Percentiles rank a stretch among this genome's conserved stretches.
phyloP scores from a whole-genome alignment of 2,888 invertebrate genomes.

The Volucella inanis region DNA sequence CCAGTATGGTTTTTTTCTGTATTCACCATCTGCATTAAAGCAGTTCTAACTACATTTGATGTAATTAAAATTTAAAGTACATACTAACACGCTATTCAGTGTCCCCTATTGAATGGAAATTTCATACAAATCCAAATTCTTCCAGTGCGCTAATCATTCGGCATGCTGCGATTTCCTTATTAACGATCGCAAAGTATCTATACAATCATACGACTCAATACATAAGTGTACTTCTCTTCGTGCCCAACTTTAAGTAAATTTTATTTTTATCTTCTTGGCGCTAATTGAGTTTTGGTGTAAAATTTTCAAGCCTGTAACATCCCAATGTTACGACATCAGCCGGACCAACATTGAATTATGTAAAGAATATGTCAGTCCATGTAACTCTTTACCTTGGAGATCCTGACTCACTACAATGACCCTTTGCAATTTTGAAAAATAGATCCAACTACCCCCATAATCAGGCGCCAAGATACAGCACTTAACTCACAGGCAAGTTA shows the following conservation, averaged over 20 bases:
- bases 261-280: slow-evolving; percentile 48
- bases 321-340: not conserved
- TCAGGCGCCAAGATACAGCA: too few relatives aligned
- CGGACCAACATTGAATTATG: not conserved
- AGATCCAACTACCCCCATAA: too few relatives aligned
- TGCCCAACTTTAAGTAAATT: not conserved
- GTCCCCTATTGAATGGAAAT: slow-evolving; percentile 13
- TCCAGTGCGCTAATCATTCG: slow-evolving; percentile 65
- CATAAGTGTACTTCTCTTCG: slow-evolving; percentile 4
- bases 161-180: slow-evolving; percentile 71
- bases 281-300: slow-evolving; percentile 61
- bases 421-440: too few relatives aligned
- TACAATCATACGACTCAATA: too few relatives aligned
- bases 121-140: slow-evolving; percentile 35
- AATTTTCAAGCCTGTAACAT: slow-evolving; percentile 4
- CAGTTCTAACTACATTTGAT: slow-evolving; percentile 1
- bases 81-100: slow-evolving; percentile 10
- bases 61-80: slow-evolving; percentile 20
- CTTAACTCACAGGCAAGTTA: too few relatives aligned
- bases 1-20: not conserved
- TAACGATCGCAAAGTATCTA: slow-evolving; percentile 46
- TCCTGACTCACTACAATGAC: too few relatives aligned
- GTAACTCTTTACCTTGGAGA: too few relatives aligned
- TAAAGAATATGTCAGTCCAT: too few relatives aligned
- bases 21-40: slow-evolving; percentile 18